These are phyloP conservation scores for Drosophila pseudoananassae DNA, from an alignment of 1,140 invertebrate genomes.

Conservation along the genomic window DNA sequence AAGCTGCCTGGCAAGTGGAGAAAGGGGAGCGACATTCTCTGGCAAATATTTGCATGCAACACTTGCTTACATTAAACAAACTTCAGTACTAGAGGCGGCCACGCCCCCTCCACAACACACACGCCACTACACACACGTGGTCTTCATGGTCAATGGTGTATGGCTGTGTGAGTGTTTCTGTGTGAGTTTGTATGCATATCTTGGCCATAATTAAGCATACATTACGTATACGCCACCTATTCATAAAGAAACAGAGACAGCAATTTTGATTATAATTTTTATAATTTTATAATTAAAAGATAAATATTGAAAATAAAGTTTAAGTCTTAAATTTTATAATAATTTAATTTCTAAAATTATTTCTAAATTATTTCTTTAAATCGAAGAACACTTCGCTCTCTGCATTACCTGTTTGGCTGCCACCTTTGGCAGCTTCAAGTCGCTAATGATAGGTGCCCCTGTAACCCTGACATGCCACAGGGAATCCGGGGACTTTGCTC, in stretches of 20 bases:
- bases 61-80: constrained; percentile 53
- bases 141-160: constrained; percentile 13
- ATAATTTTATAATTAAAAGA: not conserved
- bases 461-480: constrained; percentile 1
- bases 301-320: not conserved
- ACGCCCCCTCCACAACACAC: constrained; percentile 6
- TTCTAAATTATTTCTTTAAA: not conserved
- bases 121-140: not conserved
- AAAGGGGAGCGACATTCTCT: not conserved
- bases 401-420: not conserved
- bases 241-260: constrained; percentile 5
- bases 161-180: not conserved
- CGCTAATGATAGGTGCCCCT: not conserved
- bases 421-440: not conserved
- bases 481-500: not conserved
- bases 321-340: not conserved
- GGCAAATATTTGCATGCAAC: constrained; percentile 49
- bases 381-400: not conserved
- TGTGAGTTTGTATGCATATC: constrained; percentile 12
- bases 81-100: constrained; percentile 16
- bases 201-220: constrained; percentile 47
- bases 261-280: not conserved
- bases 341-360: not conserved
- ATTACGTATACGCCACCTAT: constrained; percentile 38
- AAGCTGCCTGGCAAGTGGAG: constrained; percentile 12